A percentile compares a stretch with the other conserved stretches of the same genome.
phyloP scores from a whole-genome alignment of 2,797 vertebrate genomes.

The Coreius guichenoti region DNA sequence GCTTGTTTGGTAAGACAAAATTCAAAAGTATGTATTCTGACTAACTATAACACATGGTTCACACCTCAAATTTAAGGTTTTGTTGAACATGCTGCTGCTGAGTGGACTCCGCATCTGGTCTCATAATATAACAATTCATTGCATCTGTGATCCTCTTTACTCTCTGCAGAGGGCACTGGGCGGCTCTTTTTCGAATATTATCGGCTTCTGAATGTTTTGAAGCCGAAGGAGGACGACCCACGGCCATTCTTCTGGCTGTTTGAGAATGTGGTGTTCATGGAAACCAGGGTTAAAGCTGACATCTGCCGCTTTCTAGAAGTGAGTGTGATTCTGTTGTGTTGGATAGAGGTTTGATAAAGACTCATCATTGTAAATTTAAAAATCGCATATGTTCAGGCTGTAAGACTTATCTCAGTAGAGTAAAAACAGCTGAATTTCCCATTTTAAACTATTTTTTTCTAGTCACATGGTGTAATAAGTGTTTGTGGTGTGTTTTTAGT shows the following conservation, averaged over 20 bases:
- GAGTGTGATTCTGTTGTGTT: background rate
- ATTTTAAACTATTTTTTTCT: background rate
- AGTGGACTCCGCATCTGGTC: background rate
- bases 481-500: slow-evolving; percentile 73
- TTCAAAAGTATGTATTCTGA: background rate
- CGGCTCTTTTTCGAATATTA: slow-evolving; percentile 93
- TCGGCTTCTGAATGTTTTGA: slow-evolving; percentile 87
- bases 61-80: background rate
- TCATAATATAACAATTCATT: background rate
- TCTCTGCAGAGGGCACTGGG: slow-evolving; percentile 85
- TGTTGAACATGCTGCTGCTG: background rate
- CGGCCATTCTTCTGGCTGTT: slow-evolving; percentile 96
- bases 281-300: slow-evolving; percentile 85
- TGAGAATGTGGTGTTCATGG: slow-evolving; percentile 94
- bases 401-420: background rate
- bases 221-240: slow-evolving; percentile 85
- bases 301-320: slow-evolving; percentile 96
- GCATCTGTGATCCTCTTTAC: background rate
- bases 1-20: slow-evolving; percentile 82
- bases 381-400: background rate
- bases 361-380: background rate
- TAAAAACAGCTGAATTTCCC: background rate
- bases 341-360: background rate
- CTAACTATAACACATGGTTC: background rate
- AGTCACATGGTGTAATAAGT: background rate